These are phyloP conservation scores for Acrocephalus arundinaceus DNA, from an alignment of 2,113 vertebrate species.

Conservation along the genomic window DNA sequence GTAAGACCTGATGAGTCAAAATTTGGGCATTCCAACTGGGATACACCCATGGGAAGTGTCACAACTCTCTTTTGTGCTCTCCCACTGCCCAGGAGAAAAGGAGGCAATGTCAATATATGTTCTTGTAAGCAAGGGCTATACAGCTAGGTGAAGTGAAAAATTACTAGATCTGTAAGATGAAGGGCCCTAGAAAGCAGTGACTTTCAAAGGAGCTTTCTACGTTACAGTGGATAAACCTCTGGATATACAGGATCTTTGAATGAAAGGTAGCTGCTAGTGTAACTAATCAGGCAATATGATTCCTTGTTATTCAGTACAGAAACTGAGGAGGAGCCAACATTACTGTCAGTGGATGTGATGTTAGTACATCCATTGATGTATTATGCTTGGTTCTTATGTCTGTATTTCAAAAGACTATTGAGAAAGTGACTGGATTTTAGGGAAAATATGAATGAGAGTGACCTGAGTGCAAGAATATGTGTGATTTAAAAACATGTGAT, in stretches of 20 bases:
- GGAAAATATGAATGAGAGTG: neutral
- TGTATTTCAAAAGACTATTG: neutral
- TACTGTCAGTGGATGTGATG: neutral
- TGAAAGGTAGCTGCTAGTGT: neutral
- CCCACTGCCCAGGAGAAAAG: neutral
- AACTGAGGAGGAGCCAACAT: neutral
- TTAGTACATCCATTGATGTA: neutral
- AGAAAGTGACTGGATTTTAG: neutral
- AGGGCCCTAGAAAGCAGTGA: neutral
- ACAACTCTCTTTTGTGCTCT: neutral
- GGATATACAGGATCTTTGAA: neutral
- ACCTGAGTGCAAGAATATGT: neutral
- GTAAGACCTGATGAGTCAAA: neutral
- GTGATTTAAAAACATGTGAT: neutral
- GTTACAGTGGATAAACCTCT: neutral
- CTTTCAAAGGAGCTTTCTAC: neutral
- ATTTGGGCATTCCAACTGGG: neutral
- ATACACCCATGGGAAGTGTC: neutral
- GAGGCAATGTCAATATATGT: neutral
- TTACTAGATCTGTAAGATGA: neutral
- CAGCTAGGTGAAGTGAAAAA: neutral
- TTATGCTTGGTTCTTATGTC: neutral
- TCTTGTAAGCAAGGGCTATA: neutral
- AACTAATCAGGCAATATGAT: neutral
- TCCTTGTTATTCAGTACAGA: neutral